phyloP scores from a whole-genome alignment of 2,797 vertebrate species.

The Chelidonichthys spinosus region DNA sequence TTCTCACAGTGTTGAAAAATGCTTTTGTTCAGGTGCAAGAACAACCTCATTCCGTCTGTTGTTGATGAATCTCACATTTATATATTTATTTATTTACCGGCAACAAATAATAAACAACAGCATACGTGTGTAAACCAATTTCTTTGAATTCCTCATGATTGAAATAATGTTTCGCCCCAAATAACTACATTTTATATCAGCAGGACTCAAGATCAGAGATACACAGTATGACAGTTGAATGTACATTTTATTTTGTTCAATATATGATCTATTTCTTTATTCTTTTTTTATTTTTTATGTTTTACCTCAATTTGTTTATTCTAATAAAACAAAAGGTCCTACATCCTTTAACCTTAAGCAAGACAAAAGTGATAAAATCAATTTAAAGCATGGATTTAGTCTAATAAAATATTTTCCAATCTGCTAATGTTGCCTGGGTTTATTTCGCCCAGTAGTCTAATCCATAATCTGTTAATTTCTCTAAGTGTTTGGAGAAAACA shows the following conservation, averaged over 20 bases:
- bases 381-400: slow-evolving; percentile 2
- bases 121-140: slow-evolving; percentile 42
- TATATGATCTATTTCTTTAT: neutral
- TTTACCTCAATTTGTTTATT: slow-evolving; percentile 5
- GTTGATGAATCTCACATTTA: slow-evolving; percentile 58
- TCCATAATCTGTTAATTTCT: neutral
- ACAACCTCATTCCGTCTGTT: slow-evolving; percentile 59
- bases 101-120: slow-evolving; percentile 52
- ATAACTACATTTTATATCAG: slow-evolving; percentile 34
- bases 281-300: neutral
- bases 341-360: neutral
- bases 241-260: slow-evolving; percentile 20
- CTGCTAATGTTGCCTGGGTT: neutral
- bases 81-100: slow-evolving; percentile 28
- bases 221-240: slow-evolving; percentile 12
- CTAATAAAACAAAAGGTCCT: neutral
- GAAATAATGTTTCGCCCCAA: slow-evolving; percentile 28
- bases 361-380: neutral
- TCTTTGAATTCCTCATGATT: slow-evolving; percentile 41
- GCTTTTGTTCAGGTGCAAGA: slow-evolving; percentile 59
- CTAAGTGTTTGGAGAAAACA: slow-evolving; percentile 7
- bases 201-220: slow-evolving; percentile 32
- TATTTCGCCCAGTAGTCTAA: neutral
- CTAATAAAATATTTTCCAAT: neutral
- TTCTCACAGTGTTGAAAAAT: slow-evolving; percentile 40